phyloP scores from a whole-genome alignment of 2,888 invertebrate species.

The Chrysolina americana region DNA sequence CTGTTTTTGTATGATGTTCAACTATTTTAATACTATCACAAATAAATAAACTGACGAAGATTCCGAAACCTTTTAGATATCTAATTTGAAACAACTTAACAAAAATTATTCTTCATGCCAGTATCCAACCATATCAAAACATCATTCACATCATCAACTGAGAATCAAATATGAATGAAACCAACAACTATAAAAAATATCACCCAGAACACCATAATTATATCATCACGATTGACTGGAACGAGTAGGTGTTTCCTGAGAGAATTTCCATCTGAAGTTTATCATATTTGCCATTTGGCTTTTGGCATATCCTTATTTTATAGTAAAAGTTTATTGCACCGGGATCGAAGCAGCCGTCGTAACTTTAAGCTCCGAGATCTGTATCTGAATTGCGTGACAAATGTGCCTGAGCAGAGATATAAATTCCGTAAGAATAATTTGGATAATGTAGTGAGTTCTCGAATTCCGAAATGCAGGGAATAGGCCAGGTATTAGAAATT shows the following conservation, averaged over 20 bases:
- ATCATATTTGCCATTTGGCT: slow-evolving; percentile 45
- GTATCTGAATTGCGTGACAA: slow-evolving; percentile 52
- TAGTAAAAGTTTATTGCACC: slow-evolving; percentile 47
- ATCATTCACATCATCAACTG: neutral
- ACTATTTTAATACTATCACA: too few relatives aligned
- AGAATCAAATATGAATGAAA: neutral
- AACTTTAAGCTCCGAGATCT: slow-evolving; percentile 38
- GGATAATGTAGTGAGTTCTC: slow-evolving; percentile 59
- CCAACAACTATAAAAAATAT: slow-evolving; percentile 5
- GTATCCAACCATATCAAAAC: neutral
- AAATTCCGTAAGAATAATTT: slow-evolving; percentile 55
- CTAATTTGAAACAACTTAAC: too few relatives aligned
- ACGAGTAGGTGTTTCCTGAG: slow-evolving; percentile 40
- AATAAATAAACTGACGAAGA: too few relatives aligned
- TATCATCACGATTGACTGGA: slow-evolving; percentile 30
- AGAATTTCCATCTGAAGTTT: slow-evolving; percentile 40
- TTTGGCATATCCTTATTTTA: slow-evolving; percentile 46
- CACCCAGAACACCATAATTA: slow-evolving; percentile 18
- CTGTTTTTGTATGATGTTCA: too few relatives aligned
- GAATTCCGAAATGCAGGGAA: slow-evolving; percentile 54
- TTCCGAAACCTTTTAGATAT: too few relatives aligned
- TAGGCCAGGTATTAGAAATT: slow-evolving; percentile 58
- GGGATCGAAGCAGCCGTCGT: slow-evolving; percentile 26
- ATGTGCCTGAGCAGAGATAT: slow-evolving; percentile 46
- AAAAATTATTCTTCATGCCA: too few relatives aligned